Percentiles rank a stretch among this genome's conserved stretches.
Evolutionary conservation across 2,113 vertebrate species (phyloP).

Genomic region (Drymodes brunneopygia): DNA sequence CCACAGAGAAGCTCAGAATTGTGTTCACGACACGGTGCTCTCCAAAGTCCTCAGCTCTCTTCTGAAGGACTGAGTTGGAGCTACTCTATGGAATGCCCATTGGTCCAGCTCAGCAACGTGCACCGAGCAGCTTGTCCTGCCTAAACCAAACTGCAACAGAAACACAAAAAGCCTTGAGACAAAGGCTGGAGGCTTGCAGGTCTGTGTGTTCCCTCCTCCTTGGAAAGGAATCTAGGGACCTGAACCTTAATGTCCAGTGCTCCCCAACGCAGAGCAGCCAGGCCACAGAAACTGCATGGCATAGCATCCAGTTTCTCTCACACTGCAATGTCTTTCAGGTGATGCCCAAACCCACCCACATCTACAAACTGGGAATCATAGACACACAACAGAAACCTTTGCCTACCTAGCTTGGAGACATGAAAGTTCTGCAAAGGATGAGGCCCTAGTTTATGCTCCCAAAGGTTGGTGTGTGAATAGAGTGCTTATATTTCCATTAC

Average conservation of each 20-base stretch:
- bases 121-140: not conserved
- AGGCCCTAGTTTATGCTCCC: not conserved
- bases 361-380: not conserved
- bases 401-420: not conserved
- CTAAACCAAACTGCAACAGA: not conserved
- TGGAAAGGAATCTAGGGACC: not conserved
- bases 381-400: not conserved
- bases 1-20: not conserved
- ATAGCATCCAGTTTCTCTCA: not conserved
- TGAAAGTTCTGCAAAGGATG: not conserved
- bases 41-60: not conserved
- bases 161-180: not conserved
- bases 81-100: not conserved
- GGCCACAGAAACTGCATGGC: rapidly evolving
- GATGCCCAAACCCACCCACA: not conserved
- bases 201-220: not conserved
- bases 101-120: not conserved
- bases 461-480: not conserved
- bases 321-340: not conserved
- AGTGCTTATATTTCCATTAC: not conserved
- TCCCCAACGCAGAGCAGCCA: not conserved
- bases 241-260: not conserved
- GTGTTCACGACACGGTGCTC: rapidly evolving
- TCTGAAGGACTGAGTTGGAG: not conserved
- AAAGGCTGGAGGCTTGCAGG: not conserved